Evolutionary conservation across 2,888 invertebrate species (phyloP).

Genomic region (Gasteruption jaculator): DNA sequence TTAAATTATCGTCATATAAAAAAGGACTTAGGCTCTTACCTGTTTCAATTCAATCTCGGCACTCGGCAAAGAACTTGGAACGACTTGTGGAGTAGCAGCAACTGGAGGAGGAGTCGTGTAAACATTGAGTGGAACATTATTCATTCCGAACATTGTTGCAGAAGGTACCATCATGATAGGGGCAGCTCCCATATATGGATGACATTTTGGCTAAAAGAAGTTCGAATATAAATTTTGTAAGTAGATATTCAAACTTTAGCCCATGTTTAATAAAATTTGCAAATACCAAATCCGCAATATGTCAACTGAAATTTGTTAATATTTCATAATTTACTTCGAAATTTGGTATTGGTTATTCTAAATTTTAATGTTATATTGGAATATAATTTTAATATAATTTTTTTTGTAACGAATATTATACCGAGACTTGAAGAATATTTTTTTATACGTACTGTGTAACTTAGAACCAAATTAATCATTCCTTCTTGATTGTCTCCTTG

Average conservation of each 20-base stretch:
- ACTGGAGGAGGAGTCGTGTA: slow-evolving; percentile 53
- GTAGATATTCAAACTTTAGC: background rate
- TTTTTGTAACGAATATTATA: slow-evolving; percentile 1
- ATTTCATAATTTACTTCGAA: too few relatives aligned
- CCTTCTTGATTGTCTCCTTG: slow-evolving; percentile 94
- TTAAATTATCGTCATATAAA: too few relatives aligned
- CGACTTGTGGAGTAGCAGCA: slow-evolving; percentile 36
- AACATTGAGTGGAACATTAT: slow-evolving; percentile 52
- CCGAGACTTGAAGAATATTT: too few relatives aligned
- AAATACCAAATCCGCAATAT: too few relatives aligned
- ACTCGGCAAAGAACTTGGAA: slow-evolving; percentile 48
- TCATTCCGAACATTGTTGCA: slow-evolving; percentile 45
- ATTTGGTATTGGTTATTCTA: too few relatives aligned
- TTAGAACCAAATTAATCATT: slow-evolving; percentile 85
- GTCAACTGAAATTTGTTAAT: too few relatives aligned
- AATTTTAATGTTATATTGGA: too few relatives aligned
- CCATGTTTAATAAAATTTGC: too few relatives aligned
- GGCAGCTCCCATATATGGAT: slow-evolving; percentile 54
- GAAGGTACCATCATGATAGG: slow-evolving; percentile 71
- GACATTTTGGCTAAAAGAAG: slow-evolving; percentile 33
- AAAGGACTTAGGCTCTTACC: too few relatives aligned
- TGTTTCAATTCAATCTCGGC: slow-evolving; percentile 63
- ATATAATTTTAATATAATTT: background rate
- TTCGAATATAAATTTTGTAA: slow-evolving; percentile 16
- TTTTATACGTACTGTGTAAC: slow-evolving; percentile 65